phyloP scores from a whole-genome alignment of 1,140 invertebrate species.

The Cecropterus lyciades region DNA sequence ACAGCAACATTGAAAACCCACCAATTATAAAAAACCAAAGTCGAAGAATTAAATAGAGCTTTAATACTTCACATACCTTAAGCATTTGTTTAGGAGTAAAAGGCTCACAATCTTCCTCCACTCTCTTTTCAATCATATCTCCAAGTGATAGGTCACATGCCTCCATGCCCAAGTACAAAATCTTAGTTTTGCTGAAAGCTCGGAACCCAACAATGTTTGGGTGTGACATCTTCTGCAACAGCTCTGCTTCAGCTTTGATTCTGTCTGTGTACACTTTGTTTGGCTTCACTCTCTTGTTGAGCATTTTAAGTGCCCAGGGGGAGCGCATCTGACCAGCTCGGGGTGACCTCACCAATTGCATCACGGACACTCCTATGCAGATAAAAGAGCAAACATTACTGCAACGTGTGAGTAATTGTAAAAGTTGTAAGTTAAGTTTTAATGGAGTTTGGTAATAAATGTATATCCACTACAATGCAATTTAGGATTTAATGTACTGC shows the following conservation, averaged over 20 bases:
- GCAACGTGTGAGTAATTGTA: too few relatives aligned
- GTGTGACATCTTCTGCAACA: slow-evolving; percentile 89
- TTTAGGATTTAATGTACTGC: too few relatives aligned
- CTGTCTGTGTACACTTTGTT: slow-evolving; percentile 82
- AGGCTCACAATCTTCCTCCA: slow-evolving; percentile 85
- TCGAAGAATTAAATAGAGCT: background rate
- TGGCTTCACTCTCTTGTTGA: slow-evolving; percentile 81
- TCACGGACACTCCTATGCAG: slow-evolving; percentile 89
- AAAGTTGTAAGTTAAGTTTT: too few relatives aligned
- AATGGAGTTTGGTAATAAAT: too few relatives aligned
- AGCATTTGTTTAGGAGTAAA: slow-evolving; percentile 87
- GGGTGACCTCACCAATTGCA: slow-evolving; percentile 89
- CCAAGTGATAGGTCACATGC: slow-evolving; percentile 87
- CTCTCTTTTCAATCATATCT: slow-evolving; percentile 89
- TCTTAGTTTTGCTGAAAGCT: slow-evolving; percentile 86
- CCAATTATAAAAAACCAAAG: too few relatives aligned
- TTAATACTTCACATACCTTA: slow-evolving; percentile 72
- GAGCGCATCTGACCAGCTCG: slow-evolving; percentile 87
- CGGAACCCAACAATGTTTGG: slow-evolving; percentile 94
- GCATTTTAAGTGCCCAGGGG: slow-evolving; percentile 93
- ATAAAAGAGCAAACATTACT: too few relatives aligned
- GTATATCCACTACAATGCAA: too few relatives aligned
- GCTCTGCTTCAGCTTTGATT: slow-evolving; percentile 88
- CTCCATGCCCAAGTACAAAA: slow-evolving; percentile 90
- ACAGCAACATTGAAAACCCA: too few relatives aligned